Percentiles rank a stretch among this genome's conserved stretches.
These are phyloP conservation scores for Pteropus alecto DNA, from an alignment of 2,113 vertebrate genomes.

Conservation along the genomic window DNA sequence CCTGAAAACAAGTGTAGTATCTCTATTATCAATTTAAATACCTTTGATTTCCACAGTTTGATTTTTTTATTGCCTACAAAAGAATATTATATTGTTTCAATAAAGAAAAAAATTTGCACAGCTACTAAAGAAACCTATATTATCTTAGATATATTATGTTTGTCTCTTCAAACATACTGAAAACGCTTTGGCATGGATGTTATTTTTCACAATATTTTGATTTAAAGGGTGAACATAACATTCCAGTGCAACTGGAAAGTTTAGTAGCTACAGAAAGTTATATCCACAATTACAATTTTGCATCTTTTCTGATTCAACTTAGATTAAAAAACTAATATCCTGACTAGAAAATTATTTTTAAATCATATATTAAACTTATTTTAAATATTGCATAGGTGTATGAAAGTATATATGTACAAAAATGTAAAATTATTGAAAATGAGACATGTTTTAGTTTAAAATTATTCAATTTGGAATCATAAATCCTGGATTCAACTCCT, in stretches of 20 bases:
- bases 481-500: not conserved
- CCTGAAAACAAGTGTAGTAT: not conserved
- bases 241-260: not conserved
- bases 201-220: not conserved
- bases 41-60: not conserved
- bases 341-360: not conserved
- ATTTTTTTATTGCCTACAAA: not conserved
- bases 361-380: not conserved
- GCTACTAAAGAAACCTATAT: not conserved
- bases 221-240: not conserved
- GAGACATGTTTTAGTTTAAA: not conserved
- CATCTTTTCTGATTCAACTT: not conserved
- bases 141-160: not conserved
- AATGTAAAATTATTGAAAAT: not conserved
- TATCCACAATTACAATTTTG: not conserved
- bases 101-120: not conserved
- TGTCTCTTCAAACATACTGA: not conserved
- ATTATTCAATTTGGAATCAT: not conserved
- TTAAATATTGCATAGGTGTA: not conserved
- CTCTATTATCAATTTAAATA: not conserved
- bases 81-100: not conserved
- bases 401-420: not conserved
- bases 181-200: not conserved
- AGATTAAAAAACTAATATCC: not conserved
- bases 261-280: not conserved